These are phyloP conservation scores for Harpalus rufipes DNA, from an alignment of 2,888 invertebrate genomes.

Conservation along the genomic window DNA sequence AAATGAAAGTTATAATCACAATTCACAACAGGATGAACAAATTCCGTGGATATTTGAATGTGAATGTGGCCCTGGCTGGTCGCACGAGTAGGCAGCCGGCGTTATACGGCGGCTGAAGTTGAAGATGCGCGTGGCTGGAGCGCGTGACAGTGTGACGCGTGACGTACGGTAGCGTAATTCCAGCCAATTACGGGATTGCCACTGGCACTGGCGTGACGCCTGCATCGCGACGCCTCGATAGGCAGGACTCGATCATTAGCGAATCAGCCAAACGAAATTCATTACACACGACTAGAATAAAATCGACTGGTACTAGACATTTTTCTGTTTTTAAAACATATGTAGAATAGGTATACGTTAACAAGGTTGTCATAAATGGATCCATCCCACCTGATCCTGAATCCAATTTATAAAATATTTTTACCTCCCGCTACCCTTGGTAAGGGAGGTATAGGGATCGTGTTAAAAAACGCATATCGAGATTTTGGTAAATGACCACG, in stretches of 20 bases:
- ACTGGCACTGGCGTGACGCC: slow-evolving; percentile 71
- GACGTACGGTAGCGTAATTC: slow-evolving; percentile 70
- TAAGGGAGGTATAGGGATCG: too few relatives aligned
- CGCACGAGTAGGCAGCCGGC: not conserved
- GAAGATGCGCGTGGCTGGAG: slow-evolving; percentile 6
- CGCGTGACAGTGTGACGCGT: slow-evolving; percentile 52
- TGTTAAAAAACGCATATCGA: too few relatives aligned
- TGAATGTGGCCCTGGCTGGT: not conserved
- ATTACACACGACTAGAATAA: not conserved
- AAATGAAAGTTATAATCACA: slow-evolving; percentile 42
- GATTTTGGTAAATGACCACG: too few relatives aligned
- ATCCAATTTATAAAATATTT: too few relatives aligned
- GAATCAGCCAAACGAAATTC: slow-evolving; percentile 70
- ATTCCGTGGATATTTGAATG: not conserved
- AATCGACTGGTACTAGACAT: too few relatives aligned
- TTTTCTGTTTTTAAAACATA: too few relatives aligned
- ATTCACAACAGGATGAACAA: too few relatives aligned
- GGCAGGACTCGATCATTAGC: slow-evolving; percentile 68
- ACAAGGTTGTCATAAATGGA: too few relatives aligned
- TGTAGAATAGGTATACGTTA: too few relatives aligned
- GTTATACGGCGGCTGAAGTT: not conserved
- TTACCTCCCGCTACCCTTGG: too few relatives aligned
- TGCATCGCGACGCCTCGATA: slow-evolving; percentile 58
- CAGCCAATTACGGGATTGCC: slow-evolving; percentile 73
- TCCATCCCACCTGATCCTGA: too few relatives aligned